Base-by-base conservation (phyloP, 2,113 vertebrate species). In the Dasyurus viverrinus region DNA sequence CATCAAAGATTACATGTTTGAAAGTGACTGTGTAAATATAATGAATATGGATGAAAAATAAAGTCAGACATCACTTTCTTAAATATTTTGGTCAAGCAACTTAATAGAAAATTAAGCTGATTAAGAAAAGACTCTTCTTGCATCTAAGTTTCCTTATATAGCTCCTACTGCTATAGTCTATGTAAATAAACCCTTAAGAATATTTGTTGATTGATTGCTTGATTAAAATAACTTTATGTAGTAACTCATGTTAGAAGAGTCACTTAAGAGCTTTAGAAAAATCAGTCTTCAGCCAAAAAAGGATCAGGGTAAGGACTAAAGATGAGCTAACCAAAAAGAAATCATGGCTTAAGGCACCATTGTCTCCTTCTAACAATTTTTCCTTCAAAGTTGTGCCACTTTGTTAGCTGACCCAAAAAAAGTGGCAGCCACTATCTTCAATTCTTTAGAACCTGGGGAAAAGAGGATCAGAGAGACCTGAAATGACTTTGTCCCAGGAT, bases 1-100 rank as follows among this genome's bases (percentile, higher is more conserved):
- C 97, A 97, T 52, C 96, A 97, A 94, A 93, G 94, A 89, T 92
- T 96, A 52, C 96, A 96, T 22, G 25, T 48, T 6, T 16, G 92
- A 50, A 47, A 96, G 22, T 93, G 54, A 93, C 47, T 53, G 16
- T 26, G 36, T 84, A 84, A 92, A 60, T 26, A 1, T 0, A 36
- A 54, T 27, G 1, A 9, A 50, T 25, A 1, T 50, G 6, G 14
- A 46, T 24, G 96, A 96, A 92, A 84, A 42, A 11, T 68, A 84
- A n/a, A 76, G 7, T 84, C 68, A 84, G 11, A 76, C 0, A 76
- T n/a, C 60, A n/a, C 12, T 76, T 84, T 84, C 14, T 84, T 42
- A 22, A 84, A 84, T 42, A 42, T 22, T 84, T 84, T 84, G 42
- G 36, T 84, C n/a, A 76, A 76, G 68, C 0, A 6, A 84, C 19